Evolutionary conservation across 1,140 invertebrate genomes (phyloP).

Genomic region (Megalopta genalis): DNA sequence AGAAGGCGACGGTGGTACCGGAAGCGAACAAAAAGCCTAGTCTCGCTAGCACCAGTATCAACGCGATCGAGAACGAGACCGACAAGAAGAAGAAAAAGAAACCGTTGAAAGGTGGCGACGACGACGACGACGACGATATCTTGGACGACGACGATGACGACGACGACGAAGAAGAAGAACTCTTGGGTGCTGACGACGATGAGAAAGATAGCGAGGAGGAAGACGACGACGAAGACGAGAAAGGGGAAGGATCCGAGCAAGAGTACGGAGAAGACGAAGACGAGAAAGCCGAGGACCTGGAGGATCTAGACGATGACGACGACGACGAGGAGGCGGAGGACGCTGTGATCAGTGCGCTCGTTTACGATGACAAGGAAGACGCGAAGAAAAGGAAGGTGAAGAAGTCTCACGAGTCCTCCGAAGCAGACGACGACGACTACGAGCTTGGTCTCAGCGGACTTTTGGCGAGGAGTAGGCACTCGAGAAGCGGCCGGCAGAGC

Average conservation of each 20-base stretch:
- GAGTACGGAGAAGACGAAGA: conserved; percentile 54
- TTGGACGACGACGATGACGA: conserved; percentile 68
- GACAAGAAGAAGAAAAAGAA: conserved; percentile 63
- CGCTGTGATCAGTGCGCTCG: conserved; percentile 66
- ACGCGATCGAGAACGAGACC: conserved; percentile 64
- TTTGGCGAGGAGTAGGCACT: conserved; percentile 57
- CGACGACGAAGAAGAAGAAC: conserved; percentile 60
- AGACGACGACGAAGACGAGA: conserved; percentile 51
- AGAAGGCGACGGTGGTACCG: conserved; percentile 54
- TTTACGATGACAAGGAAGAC: conserved; percentile 62
- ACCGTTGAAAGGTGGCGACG: conserved; percentile 36
- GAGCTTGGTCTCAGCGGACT: conserved; percentile 66
- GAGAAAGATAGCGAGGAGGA: conserved; percentile 56
- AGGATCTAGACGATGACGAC: conserved; percentile 63
- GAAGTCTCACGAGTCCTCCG: conserved; percentile 54
- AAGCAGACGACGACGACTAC: conserved; percentile 70
- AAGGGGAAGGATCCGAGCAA: conserved; percentile 46
- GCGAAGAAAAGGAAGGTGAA: conserved; percentile 58
- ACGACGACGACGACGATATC: conserved; percentile 66
- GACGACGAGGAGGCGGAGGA: conserved; percentile 67
- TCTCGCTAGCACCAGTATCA: conserved; percentile 61
- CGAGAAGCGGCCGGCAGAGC: conserved; percentile 61
- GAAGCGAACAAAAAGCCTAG: conserved; percentile 58
- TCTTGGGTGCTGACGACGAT: conserved; percentile 48
- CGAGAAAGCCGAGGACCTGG: conserved; percentile 53